Evolutionary conservation across 2,888 invertebrate species (phyloP), one percentile per base, ranked within the genome.

Genomic region (Drosophila seclusa): DNA sequence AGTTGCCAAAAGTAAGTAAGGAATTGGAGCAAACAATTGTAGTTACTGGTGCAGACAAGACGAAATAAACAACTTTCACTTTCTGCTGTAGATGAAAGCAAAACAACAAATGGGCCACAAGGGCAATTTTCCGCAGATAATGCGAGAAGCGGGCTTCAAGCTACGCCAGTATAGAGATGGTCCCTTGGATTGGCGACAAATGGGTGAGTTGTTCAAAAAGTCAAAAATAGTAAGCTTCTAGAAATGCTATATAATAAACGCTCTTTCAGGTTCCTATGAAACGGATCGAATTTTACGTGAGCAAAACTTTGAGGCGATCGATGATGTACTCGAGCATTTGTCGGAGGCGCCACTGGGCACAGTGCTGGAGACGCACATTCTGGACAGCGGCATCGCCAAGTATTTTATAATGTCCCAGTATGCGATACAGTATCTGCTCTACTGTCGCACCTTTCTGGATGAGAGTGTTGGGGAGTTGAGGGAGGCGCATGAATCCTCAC

Each of bases 301-400:
- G 4, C 92, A 92, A 63, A 90, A 91, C 68, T 82, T 92, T 48
- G 93, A 93, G 64, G 73, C 91, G 18, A 83, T 93, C 11, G 93
- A 93, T 67, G 80, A 82, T 5, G 80, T 91, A 8, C 70, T 93
- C 40, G 49, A 63, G 8, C 92, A 92, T 57, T 82, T 93, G 6
- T 89, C 93, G 0, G 92, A 93, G 78, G 92, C 91, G 0, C 92
- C 93, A 1, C 65, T 93, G 38, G 91, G 90, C 8, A 80, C 90
- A 2, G 80, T 92, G 10, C 72, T 93, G 34, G 91, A 92, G 45
- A 91, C 90, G 2, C 90, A 92, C 58, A 89, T 93, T 29, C 76
- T 93, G 55, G 93, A 93, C 66, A 92, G 92, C 55, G 92, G 92
- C n/a, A 91, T 93, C 18, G 90, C 91, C 31, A 93, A 93, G 70